Percentiles rank a stretch among this genome's conserved stretches.
phyloP scores from a whole-genome alignment of 2,888 invertebrate species.

The Digitonthophagus gazella region DNA sequence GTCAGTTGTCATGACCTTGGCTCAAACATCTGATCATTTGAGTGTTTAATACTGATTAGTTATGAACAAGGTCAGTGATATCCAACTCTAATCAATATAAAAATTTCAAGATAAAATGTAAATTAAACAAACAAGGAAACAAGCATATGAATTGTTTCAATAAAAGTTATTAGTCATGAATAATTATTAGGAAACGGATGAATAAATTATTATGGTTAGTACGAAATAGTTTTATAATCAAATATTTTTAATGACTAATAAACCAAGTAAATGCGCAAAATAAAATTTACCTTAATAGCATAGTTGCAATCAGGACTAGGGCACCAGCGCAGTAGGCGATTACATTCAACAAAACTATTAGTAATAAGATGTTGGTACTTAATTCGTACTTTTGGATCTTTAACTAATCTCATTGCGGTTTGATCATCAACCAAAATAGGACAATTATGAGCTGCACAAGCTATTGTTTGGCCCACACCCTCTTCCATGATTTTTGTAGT shows the following conservation, averaged over 20 bases:
- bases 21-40: not conserved
- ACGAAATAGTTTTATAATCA: too few species aligned
- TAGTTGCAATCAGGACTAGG: constrained; percentile 98
- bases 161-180: not conserved
- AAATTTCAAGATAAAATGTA: not conserved
- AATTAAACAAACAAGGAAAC: not conserved
- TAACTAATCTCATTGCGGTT: constrained; percentile 88
- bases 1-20: not conserved
- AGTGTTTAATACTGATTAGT: not conserved
- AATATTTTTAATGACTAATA: too few species aligned
- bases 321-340: constrained; percentile 95
- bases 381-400: constrained; percentile 81
- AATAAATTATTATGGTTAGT: too few species aligned
- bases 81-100: constrained; percentile 32
- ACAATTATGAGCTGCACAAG: constrained; percentile 96
- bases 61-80: not conserved
- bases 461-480: constrained; percentile 93
- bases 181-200: too few species aligned
- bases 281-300: constrained; percentile 73
- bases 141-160: not conserved
- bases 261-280: too few species aligned
- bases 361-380: constrained; percentile 98
- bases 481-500: constrained; percentile 98
- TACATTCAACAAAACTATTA: constrained; percentile 99
- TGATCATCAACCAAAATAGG: constrained; percentile 97